These are phyloP conservation scores for Blennius ocellaris DNA, from an alignment of 2,113 vertebrate species.

Conservation along the genomic window DNA sequence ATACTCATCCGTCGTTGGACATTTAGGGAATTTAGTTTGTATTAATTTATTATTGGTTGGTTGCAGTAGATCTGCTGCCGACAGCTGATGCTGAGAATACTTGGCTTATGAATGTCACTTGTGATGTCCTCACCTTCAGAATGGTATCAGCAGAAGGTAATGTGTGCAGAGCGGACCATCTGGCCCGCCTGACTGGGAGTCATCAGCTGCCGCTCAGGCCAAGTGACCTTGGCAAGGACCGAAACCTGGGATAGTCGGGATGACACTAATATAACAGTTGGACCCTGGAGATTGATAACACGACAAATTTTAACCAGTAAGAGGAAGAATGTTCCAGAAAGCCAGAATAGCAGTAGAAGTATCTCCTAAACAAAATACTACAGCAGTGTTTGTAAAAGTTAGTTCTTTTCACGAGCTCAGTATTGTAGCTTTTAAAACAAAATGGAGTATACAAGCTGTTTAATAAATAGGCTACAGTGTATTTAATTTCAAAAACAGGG, in stretches of 20 bases:
- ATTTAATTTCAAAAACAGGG: not conserved
- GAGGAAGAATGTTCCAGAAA: conserved; percentile 1
- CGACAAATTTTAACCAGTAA: conserved; percentile 47
- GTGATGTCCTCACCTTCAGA: conserved; percentile 76
- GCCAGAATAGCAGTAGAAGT: no score
- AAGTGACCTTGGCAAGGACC: conserved; percentile 77
- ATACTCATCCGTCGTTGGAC: not conserved
- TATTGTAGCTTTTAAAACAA: not conserved
- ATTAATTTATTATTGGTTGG: not conserved
- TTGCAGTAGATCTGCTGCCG: not conserved
- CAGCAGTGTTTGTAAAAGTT: no score
- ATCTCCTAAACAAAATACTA: no score
- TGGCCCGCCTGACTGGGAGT: conserved; percentile 76
- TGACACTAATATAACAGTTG: conserved; percentile 66
- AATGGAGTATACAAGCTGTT: not conserved
- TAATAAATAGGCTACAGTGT: not conserved
- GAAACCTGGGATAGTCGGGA: conserved; percentile 56
- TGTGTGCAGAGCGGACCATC: conserved; percentile 76
- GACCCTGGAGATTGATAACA: conserved; percentile 53
- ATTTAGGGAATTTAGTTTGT: not conserved
- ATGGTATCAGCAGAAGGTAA: conserved; percentile 62
- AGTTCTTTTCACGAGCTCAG: not conserved
- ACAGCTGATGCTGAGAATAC: conserved; percentile 30
- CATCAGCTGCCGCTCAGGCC: conserved; percentile 71
- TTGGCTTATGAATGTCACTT: conserved; percentile 63